A percentile compares a stretch with the other conserved stretches of the same genome.
Conservation (phyloP, 1,140 invertebrate species). For the Ephestia elutella region DNA sequence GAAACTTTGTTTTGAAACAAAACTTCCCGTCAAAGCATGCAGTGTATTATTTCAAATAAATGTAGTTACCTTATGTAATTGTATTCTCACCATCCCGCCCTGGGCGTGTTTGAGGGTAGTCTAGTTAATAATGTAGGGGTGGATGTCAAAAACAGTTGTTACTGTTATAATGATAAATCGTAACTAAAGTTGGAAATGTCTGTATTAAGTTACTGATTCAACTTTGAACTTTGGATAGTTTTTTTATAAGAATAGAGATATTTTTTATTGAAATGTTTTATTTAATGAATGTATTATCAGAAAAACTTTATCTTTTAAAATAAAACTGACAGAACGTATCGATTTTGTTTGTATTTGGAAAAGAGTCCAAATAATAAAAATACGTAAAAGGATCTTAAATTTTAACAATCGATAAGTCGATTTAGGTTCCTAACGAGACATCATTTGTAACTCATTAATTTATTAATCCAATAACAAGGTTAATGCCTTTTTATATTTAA, state of each 20-base stretch:
- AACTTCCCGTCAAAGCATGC: constrained; percentile 26
- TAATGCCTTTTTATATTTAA: too few relatives aligned
- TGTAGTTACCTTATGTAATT: constrained; percentile 16
- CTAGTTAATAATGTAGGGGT: constrained; percentile 12
- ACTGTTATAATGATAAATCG: neutral
- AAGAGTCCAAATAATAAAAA: too few relatives aligned
- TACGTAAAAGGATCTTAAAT: too few relatives aligned
- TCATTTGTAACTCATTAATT: too few relatives aligned
- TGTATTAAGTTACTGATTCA: neutral
- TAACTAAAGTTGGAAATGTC: neutral
- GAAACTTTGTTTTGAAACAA: constrained; percentile 41
- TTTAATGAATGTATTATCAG: too few relatives aligned
- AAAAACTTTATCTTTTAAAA: too few relatives aligned
- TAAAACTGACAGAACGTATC: too few relatives aligned
- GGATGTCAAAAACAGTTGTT: constrained; percentile 11
- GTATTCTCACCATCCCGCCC: constrained; percentile 4
- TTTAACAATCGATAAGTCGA: too few relatives aligned
- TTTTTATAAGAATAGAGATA: neutral
- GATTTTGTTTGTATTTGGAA: too few relatives aligned
- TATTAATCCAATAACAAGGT: too few relatives aligned
- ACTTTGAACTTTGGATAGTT: neutral
- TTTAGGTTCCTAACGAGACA: too few relatives aligned
- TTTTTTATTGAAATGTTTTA: too few relatives aligned
- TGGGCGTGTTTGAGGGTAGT: constrained; percentile 12
- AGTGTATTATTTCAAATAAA: constrained; percentile 26